Conservation (phyloP, 2,113 vertebrate genomes). For the Ibidorhyncha struthersii region DNA sequence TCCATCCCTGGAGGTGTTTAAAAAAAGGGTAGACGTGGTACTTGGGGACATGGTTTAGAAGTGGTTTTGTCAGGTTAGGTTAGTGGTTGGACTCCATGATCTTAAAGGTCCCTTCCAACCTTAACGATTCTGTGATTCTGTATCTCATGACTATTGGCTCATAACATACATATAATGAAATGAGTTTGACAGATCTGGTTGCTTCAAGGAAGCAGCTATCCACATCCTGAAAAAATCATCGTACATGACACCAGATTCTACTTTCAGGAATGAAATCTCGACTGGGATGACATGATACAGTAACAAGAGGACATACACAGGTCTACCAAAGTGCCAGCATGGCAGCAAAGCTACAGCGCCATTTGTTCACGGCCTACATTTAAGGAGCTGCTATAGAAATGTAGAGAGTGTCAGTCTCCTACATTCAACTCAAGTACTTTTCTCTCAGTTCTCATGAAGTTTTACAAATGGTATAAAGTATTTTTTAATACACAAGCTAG, state of each 20-base stretch:
- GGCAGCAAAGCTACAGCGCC: background rate
- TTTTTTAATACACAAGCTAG: background rate
- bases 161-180: background rate
- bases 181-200: background rate
- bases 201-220: background rate
- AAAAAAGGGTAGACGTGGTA: too few relatives aligned
- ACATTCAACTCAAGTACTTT: background rate
- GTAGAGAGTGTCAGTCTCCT: background rate
- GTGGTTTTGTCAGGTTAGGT: too few relatives aligned
- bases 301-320: background rate
- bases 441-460: background rate
- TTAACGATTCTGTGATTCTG: too few relatives aligned
- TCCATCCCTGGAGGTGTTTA: too few relatives aligned
- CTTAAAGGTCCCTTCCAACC: too few relatives aligned
- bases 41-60: too few relatives aligned
- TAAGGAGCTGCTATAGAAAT: background rate
- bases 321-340: background rate
- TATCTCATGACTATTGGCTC: background rate
- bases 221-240: background rate
- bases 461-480: background rate
- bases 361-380: background rate
- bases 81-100: too few relatives aligned
- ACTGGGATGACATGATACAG: background rate
- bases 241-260: rapidly evolving
- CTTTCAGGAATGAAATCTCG: background rate